Evolutionary conservation across 2,113 vertebrate species (phyloP).

Genomic region (Ptilonorhynchus violaceus): DNA sequence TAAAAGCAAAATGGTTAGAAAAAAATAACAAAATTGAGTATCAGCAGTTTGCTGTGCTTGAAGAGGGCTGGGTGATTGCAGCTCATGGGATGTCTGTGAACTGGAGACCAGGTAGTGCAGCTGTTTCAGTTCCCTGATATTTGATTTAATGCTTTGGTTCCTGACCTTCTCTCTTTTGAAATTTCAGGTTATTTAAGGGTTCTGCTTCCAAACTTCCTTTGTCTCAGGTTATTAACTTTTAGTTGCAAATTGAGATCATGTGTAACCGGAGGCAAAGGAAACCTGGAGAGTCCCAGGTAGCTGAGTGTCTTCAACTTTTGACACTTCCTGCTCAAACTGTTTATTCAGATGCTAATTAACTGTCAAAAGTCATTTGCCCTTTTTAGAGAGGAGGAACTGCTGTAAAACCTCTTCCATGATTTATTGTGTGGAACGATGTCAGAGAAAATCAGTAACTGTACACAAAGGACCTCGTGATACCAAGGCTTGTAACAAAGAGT

Average conservation of each 20-base stretch:
- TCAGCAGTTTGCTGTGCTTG: not conserved
- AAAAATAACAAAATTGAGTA: not conserved
- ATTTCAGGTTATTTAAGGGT: not conserved
- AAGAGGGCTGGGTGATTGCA: not conserved
- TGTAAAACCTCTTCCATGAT: not conserved
- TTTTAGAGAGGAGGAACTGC: not conserved
- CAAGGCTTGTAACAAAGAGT: not conserved
- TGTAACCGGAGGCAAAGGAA: not conserved
- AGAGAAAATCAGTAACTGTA: not conserved
- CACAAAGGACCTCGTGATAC: constrained; percentile 24
- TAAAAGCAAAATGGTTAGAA: not conserved
- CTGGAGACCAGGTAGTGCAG: rapidly evolving
- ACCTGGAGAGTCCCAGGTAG: not conserved
- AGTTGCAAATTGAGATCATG: not conserved
- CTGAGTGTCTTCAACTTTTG: not conserved
- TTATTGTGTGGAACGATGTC: not conserved
- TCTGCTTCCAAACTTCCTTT: not conserved
- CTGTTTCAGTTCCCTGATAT: not conserved
- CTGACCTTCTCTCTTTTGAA: not conserved
- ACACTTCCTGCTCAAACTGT: not conserved
- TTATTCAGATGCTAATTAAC: not conserved
- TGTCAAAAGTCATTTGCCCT: not conserved
- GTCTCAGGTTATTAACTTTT: not conserved
- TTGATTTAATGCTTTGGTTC: not conserved
- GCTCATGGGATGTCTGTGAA: not conserved